Percentiles rank a stretch among this genome's conserved stretches.
These are phyloP conservation scores for Tachuris rubrigastra DNA, from an alignment of 2,113 vertebrate genomes.

Conservation along the genomic window DNA sequence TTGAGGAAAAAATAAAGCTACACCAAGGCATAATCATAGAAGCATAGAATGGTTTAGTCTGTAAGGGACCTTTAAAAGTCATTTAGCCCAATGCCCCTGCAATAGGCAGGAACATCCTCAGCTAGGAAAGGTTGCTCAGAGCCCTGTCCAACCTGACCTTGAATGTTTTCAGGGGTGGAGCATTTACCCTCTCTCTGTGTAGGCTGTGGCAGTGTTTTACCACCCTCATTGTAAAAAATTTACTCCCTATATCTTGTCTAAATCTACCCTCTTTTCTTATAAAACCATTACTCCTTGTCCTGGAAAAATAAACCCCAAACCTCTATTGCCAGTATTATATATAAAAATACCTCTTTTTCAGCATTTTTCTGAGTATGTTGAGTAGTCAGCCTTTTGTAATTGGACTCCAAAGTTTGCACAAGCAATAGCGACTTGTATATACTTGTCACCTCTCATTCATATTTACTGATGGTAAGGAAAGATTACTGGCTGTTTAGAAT, in stretches of 20 bases:
- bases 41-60: background rate
- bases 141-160: background rate
- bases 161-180: background rate
- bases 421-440: background rate
- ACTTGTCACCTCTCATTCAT: background rate
- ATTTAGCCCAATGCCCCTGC: background rate
- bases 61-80: background rate
- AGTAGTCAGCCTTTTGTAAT: background rate
- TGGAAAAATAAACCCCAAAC: background rate
- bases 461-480: background rate
- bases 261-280: background rate
- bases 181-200: background rate
- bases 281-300: background rate
- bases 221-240: background rate
- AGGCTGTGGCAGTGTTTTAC: background rate
- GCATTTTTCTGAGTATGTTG: background rate
- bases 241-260: background rate
- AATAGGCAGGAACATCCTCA: background rate
- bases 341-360: background rate
- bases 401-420: background rate
- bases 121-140: background rate
- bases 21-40: background rate
- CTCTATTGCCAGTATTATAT: background rate
- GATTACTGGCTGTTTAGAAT: background rate
- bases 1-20: background rate